These are phyloP conservation scores for Drosophila prolongata DNA, from an alignment of 2,888 invertebrate genomes.

Conservation along the genomic window DNA sequence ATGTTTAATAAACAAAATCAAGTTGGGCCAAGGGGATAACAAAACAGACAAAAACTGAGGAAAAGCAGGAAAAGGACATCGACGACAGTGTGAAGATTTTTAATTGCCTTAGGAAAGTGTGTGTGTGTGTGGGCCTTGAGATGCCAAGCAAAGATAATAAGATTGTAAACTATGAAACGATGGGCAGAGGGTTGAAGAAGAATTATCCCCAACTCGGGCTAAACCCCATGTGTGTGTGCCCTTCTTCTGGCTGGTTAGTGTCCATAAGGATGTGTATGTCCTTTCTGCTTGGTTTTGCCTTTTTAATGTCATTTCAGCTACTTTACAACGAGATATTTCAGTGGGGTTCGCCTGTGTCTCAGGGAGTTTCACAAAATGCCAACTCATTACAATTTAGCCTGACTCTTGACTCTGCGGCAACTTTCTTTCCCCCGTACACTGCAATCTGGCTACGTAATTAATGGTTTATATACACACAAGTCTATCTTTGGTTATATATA, in stretches of 20 bases:
- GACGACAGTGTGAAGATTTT: slow-evolving; percentile 68
- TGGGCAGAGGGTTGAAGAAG: slow-evolving; percentile 27
- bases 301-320: slow-evolving; percentile 77
- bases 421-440: slow-evolving; percentile 34
- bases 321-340: slow-evolving; percentile 58
- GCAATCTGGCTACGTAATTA: slow-evolving; percentile 52
- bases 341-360: slow-evolving; percentile 40
- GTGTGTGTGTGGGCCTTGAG: slow-evolving; percentile 45
- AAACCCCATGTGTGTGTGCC: slow-evolving; percentile 39
- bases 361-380: slow-evolving; percentile 68
- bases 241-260: slow-evolving; percentile 39
- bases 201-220: slow-evolving; percentile 47
- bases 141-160: slow-evolving; percentile 70
- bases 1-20: slow-evolving; percentile 79
- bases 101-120: slow-evolving; percentile 66
- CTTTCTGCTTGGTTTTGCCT: slow-evolving; percentile 55
- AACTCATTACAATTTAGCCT: slow-evolving; percentile 75
- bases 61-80: slow-evolving; percentile 53
- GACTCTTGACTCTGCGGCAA: slow-evolving; percentile 40
- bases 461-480: slow-evolving; percentile 31
- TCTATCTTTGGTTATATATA: slow-evolving; percentile 7
- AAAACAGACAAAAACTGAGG: slow-evolving; percentile 32
- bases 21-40: slow-evolving; percentile 46
- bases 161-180: slow-evolving; percentile 72
- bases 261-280: slow-evolving; percentile 42